Evolutionary conservation across 2,797 vertebrate genomes (phyloP), one percentile per base, ranked within the genome.

Genomic region (Setipinna tenuifilis): DNA sequence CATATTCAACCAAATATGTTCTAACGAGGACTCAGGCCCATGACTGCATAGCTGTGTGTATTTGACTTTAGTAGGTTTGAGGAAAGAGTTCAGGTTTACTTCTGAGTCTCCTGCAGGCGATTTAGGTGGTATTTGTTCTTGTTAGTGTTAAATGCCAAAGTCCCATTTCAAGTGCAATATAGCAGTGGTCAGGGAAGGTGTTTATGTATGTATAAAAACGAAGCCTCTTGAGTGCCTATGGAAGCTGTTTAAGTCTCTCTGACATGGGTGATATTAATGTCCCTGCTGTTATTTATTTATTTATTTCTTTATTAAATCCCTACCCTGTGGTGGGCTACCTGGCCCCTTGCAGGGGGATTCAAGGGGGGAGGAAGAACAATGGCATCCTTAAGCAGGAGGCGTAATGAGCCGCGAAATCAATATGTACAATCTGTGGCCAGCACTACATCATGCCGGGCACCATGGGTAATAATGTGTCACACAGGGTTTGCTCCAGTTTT

Each of bases 401-500:
- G 88, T 95, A 95, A 95, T 96, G 95, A 95, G 92, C 92, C 90
- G 87, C 93, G 93, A 96, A 95, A 95, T 96, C 95, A 96, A 94
- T 95, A 95, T 94, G 93, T 95, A 94, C 91, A 92, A 92, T 94
- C 91, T 84, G 86, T 81, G 81, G 61, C 85, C 87, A 84, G 86
- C 86, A 87, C 90, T 87, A 87, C 92, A 90, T 94, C 90, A 93
- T 92, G 92, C 85, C 82, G 90, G 92, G 93, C 93, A 94, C 92
- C 91, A 91, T 94, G 94, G 95, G 94, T 96, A 95, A 96, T 95
- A 93, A 94, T 94, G 94, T 95, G 95, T 95, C 95, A 95, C 91
- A 87, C 93, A 92, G 84, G 88, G 91, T 95, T 95, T 94, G 91
- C 87, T 91, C 90, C 90, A 81, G 91, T 93, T 94, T 96, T 95